phyloP scores from a whole-genome alignment of 2,888 invertebrate species.

The Cantharis lateralis region DNA sequence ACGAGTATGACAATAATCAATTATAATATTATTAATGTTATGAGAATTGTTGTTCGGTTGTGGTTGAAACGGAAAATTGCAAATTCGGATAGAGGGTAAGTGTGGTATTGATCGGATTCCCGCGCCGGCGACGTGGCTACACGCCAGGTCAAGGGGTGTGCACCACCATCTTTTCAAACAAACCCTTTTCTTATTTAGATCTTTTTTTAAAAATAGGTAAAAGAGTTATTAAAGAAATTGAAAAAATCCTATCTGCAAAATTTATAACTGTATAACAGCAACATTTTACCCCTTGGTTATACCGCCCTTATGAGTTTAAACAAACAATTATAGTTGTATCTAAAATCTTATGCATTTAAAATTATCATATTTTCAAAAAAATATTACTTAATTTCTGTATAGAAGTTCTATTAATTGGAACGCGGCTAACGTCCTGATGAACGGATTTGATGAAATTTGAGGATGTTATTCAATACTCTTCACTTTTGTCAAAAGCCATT shows the following conservation, averaged over 20 bases:
- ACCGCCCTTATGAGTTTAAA: not conserved
- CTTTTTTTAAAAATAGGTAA: conserved; percentile 4
- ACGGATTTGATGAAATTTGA: not conserved
- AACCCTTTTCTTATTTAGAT: conserved; percentile 23
- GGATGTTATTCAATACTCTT: not conserved
- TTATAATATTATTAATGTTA: conserved; percentile 22
- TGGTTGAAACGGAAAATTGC: conserved; percentile 37
- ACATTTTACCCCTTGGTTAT: not conserved
- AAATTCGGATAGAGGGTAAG: conserved; percentile 45
- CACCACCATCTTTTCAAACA: conserved; percentile 27
- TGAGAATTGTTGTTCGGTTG: conserved; percentile 22
- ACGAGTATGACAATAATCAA: conserved; percentile 10
- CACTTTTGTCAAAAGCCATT: not conserved
- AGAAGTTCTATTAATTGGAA: not conserved
- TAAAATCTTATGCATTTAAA: not conserved
- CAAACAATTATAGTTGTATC: not conserved
- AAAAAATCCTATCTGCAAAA: not conserved
- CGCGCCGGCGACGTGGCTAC: conserved; percentile 41
- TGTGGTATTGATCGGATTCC: conserved; percentile 41
- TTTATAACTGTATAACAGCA: not conserved
- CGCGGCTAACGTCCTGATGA: not conserved
- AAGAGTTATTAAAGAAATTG: not conserved
- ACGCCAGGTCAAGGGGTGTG: conserved; percentile 43
- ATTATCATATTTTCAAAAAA: not conserved
- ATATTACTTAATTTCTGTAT: not conserved